Evolutionary conservation across 2,888 invertebrate genomes (phyloP).

Genomic region (Dasysyrphus tricinctus): DNA sequence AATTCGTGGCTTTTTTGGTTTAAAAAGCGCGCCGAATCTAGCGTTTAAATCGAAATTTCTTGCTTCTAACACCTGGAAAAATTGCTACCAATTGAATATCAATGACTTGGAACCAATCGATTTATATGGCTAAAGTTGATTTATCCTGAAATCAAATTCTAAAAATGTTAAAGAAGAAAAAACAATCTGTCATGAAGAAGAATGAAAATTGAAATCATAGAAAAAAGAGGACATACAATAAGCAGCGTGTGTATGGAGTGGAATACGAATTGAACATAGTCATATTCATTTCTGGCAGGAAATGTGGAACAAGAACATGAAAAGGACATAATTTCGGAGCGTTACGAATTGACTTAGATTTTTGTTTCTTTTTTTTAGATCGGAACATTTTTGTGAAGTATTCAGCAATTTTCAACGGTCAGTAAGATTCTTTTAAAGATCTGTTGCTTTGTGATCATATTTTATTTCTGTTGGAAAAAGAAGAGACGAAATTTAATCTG

Average conservation of each 20-base stretch:
- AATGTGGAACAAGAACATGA: conserved; percentile 19
- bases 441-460: conserved; percentile 36
- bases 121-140: conserved; percentile 59
- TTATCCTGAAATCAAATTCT: conserved; percentile 32
- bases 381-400: background rate
- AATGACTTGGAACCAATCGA: conserved; percentile 76
- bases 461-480: conserved; percentile 5
- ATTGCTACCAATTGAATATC: conserved; percentile 61
- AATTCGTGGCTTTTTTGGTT: conserved; percentile 29
- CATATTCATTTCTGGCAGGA: conserved; percentile 50
- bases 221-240: conserved; percentile 34
- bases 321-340: conserved; percentile 64
- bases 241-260: background rate
- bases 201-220: conserved; percentile 46
- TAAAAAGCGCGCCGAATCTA: conserved; percentile 62
- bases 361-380: conserved; percentile 15
- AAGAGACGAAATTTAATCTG: conserved; percentile 54
- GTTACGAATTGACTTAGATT: conserved; percentile 62
- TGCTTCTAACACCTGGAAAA: conserved; percentile 77
- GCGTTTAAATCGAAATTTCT: conserved; percentile 75
- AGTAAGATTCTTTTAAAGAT: conserved; percentile 41
- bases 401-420: conserved; percentile 66
- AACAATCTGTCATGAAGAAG: conserved; percentile 55
- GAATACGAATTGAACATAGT: conserved; percentile 19
- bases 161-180: conserved; percentile 15